Conservation (phyloP, 2,888 invertebrate genomes). For the Penaeus monodon region DNA sequence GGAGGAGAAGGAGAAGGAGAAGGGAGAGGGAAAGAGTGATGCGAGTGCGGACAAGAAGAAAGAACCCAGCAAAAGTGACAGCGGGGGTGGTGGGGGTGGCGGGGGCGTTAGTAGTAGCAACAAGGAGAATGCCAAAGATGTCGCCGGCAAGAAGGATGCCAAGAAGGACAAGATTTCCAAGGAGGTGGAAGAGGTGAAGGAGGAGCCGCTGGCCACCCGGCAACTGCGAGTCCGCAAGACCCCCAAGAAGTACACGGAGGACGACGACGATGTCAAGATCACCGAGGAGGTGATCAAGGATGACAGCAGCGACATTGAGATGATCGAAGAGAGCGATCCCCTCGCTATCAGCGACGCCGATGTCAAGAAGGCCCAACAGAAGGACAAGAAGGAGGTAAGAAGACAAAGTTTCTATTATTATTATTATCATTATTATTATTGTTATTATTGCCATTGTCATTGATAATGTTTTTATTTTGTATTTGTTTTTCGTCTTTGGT, state of each 20-base stretch:
- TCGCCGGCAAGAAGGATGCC: not conserved
- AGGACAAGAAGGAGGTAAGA: conserved; percentile 56
- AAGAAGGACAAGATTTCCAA: not conserved
- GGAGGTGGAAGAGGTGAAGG: conserved; percentile 21
- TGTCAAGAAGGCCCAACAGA: conserved; percentile 64
- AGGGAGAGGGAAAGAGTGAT: no score
- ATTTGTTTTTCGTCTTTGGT: no score
- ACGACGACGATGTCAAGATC: conserved; percentile 67
- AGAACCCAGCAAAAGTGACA: not conserved
- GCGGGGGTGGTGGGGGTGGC: not conserved
- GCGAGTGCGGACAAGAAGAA: no score
- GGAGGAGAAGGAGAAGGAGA: no score
- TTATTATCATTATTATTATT: no score
- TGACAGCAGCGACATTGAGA: conserved; percentile 65
- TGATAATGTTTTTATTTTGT: no score
- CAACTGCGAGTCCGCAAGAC: conserved; percentile 37
- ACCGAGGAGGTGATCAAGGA: conserved; percentile 66
- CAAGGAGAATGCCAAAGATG: not conserved
- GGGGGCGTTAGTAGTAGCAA: not conserved
- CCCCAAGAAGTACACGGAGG: conserved; percentile 60
- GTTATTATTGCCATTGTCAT: not conserved
- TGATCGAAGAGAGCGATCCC: conserved; percentile 64
- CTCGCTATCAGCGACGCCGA: conserved; percentile 65
- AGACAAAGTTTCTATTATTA: no score
- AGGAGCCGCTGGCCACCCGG: conserved; percentile 32